These are phyloP conservation scores for Eledone cirrhosa DNA, from an alignment of 2,888 invertebrate genomes.

Conservation along the genomic window DNA sequence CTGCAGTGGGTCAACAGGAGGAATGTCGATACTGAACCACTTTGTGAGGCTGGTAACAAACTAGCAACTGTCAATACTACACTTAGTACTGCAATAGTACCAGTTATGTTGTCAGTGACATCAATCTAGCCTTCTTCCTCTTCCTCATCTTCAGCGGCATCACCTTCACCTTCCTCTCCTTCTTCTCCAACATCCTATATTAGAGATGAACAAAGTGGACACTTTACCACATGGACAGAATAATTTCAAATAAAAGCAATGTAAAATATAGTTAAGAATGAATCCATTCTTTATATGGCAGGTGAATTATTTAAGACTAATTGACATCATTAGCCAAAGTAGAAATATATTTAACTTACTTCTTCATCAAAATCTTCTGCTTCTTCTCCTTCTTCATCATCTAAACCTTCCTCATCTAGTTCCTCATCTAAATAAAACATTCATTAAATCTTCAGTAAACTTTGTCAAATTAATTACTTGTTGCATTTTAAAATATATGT, in stretches of 20 bases:
- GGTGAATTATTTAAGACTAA: too few relatives aligned
- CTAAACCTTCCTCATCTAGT: conserved; percentile 53
- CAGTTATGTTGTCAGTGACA: conserved; percentile 7
- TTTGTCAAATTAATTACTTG: too few relatives aligned
- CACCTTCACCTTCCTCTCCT: conserved; percentile 46
- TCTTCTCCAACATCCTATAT: conserved; percentile 49
- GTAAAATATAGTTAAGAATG: too few relatives aligned
- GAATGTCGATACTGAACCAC: conserved; percentile 30
- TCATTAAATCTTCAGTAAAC: too few relatives aligned
- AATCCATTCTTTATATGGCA: too few relatives aligned
- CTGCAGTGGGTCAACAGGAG: conserved; percentile 28
- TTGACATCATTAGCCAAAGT: not conserved
- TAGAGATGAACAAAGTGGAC: not conserved
- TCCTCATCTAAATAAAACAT: conserved; percentile 51
- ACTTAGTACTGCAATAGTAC: conserved; percentile 24
- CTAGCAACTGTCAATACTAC: conserved; percentile 30
- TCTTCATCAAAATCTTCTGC: conserved; percentile 36
- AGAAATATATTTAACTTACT: conserved; percentile 14
- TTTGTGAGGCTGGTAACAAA: conserved; percentile 29
- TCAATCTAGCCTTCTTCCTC: conserved; percentile 41
- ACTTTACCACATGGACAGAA: too few relatives aligned
- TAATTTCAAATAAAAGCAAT: too few relatives aligned
- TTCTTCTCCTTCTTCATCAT: conserved; percentile 34
- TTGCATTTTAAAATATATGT: too few relatives aligned
- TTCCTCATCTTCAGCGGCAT: conserved; percentile 49